Evolutionary conservation across 2,888 invertebrate species (phyloP).

Genomic region (Hartigia nigra): DNA sequence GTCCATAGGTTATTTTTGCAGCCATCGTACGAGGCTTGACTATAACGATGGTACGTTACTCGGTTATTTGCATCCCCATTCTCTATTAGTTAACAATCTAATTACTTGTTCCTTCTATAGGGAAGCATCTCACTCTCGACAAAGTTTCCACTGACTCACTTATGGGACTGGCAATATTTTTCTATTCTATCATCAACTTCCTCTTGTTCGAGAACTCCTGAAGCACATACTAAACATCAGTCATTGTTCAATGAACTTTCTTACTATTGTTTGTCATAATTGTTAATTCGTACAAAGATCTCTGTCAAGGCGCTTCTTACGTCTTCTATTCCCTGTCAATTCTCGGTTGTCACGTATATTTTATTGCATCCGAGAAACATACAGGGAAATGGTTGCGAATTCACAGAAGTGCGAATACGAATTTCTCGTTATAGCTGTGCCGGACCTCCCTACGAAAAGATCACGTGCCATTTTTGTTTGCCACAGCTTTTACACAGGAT

Average conservation of each 20-base stretch:
- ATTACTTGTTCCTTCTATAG: conserved; percentile 26
- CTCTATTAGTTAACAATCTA: conserved; percentile 40
- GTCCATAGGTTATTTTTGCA: not conserved
- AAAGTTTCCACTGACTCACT: not conserved
- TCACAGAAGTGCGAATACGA: no score
- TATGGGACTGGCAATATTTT: not conserved
- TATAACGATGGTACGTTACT: conserved; percentile 6
- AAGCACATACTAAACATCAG: not conserved
- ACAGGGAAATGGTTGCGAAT: no score
- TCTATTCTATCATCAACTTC: not conserved
- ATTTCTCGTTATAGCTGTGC: not conserved
- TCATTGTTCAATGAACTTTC: not conserved
- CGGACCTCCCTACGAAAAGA: not conserved
- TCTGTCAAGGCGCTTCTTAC: no score
- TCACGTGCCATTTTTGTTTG: not conserved
- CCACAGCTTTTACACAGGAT: no score
- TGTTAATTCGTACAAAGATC: not conserved
- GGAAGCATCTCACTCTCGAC: not conserved
- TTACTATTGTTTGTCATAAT: not conserved
- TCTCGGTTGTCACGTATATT: no score
- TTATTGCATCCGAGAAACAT: no score
- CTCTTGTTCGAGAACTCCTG: not conserved
- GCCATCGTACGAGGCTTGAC: not conserved
- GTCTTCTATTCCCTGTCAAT: not conserved
- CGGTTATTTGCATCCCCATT: conserved; percentile 37